Evolutionary conservation across 2,113 vertebrate species (phyloP), one percentile per base, ranked within the genome.

Genomic region (Arizona elegans): DNA sequence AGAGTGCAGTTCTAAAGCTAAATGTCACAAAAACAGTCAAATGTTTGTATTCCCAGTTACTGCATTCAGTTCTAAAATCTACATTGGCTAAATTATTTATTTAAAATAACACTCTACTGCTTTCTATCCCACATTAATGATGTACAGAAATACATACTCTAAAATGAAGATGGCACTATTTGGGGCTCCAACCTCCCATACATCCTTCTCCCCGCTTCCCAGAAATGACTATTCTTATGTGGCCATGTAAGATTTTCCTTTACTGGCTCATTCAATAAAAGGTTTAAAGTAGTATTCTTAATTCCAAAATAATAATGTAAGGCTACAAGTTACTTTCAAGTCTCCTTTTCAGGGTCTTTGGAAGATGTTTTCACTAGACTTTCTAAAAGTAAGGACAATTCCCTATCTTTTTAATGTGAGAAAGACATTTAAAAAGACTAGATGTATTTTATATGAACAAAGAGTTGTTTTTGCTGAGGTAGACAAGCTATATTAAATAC

Each of bases 21-120:
- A 70, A 87, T 87, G 52, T 50, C 47, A 70, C 81, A 90, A 87
- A 43, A 56, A 53, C 55, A 87, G 62, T 87, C n/a, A 87, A 58
- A 70, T 89, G 65, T 92, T 92, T 89, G 88, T 70, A 85, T 85
- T 85, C 58, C 87, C 19, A 88, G 47, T 50, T 85, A 24, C 54
- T 75, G 26, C 26, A 43, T 85, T 59, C 38, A 89, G 92, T 86
- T 85, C 81, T 50, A 50, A 89, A 92, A 89, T 26, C 38, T 50
- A 59, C 70, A 70, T 56, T n/a, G 38, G 65, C 43, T 81, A 21
- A 54, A 43, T 56, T 89, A 13, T 56, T 85, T 17, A n/a, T 81
- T 85, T 58, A 33, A 85, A 85, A 58, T 26, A 12, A 38, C 38
- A 89, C 24, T 85, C 50, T 75, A 52, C 50, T 26, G 13, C 8